A percentile compares a stretch with the other conserved stretches of the same genome.
Evolutionary conservation across 2,113 vertebrate genomes (phyloP).

Genomic region (Tichodroma muraria): DNA sequence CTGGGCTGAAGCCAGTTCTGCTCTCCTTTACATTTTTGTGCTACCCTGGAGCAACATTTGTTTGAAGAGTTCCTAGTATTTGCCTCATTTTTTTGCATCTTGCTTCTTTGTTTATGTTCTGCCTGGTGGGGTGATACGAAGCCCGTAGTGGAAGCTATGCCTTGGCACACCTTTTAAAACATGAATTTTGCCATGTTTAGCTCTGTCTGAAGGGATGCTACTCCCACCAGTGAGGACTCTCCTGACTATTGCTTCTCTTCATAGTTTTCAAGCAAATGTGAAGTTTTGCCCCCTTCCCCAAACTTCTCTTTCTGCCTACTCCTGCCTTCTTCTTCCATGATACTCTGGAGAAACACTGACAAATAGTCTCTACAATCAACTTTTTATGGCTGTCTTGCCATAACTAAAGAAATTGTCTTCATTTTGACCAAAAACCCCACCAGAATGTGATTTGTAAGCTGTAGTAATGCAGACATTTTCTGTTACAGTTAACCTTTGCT

Average conservation of each 20-base stretch:
- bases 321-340: neutral
- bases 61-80: neutral
- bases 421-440: neutral
- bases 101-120: neutral
- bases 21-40: neutral
- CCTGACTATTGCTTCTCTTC: neutral
- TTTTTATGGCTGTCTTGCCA: neutral
- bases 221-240: neutral
- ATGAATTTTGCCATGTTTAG: neutral
- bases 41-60: neutral
- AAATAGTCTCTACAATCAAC: neutral
- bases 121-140: neutral
- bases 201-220: neutral
- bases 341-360: neutral
- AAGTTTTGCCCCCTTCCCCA: neutral
- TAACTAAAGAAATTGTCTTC: neutral
- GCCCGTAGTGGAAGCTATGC: neutral
- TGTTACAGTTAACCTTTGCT: conserved; percentile 58
- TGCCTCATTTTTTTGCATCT: neutral
- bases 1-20: neutral
- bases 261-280: neutral
- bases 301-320: neutral
- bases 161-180: neutral
- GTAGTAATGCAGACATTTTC: neutral
- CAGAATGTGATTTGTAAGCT: neutral